Conservation (phyloP, 2,113 vertebrate species). For the Gopherus flavomarginatus region DNA sequence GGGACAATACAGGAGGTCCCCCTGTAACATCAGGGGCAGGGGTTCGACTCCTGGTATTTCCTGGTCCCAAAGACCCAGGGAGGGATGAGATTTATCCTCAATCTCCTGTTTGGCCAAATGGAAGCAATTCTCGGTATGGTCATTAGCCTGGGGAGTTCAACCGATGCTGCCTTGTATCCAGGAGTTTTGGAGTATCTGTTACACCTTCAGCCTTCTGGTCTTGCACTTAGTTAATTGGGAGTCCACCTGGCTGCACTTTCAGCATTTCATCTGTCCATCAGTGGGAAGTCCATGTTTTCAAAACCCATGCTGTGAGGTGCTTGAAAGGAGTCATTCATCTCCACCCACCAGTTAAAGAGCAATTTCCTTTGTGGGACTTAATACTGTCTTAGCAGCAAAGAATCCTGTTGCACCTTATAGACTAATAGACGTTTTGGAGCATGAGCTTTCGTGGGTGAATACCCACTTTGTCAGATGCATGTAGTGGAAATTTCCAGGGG, state of each 20-base stretch:
- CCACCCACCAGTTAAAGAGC: not conserved
- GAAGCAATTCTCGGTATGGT: not conserved
- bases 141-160: not conserved
- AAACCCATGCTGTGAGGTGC: not conserved
- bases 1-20: not conserved
- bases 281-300: not conserved
- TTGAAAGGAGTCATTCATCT: not conserved
- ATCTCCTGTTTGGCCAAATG: not conserved
- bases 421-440: no score
- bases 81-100: not conserved
- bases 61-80: not conserved
- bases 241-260: not conserved
- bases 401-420: no score
- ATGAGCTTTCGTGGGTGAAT: no score
- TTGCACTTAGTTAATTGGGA: not conserved
- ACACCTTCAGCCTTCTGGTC: not conserved
- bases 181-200: not conserved
- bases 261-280: not conserved
- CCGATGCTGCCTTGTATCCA: not conserved
- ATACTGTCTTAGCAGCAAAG: not conserved
- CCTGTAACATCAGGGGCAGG: not conserved
- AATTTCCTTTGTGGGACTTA: not conserved
- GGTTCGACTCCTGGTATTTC: not conserved
- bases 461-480: no score
- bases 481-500: no score